Base-by-base conservation (phyloP, 2,888 invertebrate genomes). In the Cryptus armator region DNA sequence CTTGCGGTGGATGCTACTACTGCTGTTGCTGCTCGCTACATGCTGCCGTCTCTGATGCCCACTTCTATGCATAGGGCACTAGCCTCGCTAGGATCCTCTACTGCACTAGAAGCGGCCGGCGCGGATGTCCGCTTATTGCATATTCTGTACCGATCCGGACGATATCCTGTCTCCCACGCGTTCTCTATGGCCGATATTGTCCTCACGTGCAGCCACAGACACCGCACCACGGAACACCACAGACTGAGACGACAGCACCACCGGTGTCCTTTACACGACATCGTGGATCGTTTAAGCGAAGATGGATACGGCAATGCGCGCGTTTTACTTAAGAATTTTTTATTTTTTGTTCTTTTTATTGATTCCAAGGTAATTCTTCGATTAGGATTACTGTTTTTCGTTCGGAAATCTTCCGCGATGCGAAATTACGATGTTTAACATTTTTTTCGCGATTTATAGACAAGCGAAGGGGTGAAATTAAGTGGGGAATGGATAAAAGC, bases 91-190 rank as follows among this genome's bases (percentile, higher is more conserved):
- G 62, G 79, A 79, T 81, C 62, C 64, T 64, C 62, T 32, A 32
- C 53, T 37, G 48, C 76, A 24, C 64, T 84, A 62, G 66, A 79
- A 83, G 46, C 81, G 75, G 78, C 68, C 75, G 62, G 68, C 79
- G 67, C 81, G 77, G 76, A 56, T 43, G 64, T 80, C 84, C 79
- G 88, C 87, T 88, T 88, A 89, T 90, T 90, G 89, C 88, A 88
- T 88, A 90, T 89, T 90, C 88, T 74, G 81, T 79, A 44, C 44
- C 78, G 82, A 84, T 84, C 51, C 70, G 53, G 29, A 74, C 76
- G 68, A 64, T 74, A 77, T 80, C 66, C 56, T 64, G 71, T 43
- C 66, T 44, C 46, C 14, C 76, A 81, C 64, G 75, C 81, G 76
- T 56, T 78, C 76, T 81, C 59, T 14, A 24, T 71, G 68, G 85